Conservation (phyloP, 2,113 vertebrate species). For the Gadus chalcogrammus region DNA sequence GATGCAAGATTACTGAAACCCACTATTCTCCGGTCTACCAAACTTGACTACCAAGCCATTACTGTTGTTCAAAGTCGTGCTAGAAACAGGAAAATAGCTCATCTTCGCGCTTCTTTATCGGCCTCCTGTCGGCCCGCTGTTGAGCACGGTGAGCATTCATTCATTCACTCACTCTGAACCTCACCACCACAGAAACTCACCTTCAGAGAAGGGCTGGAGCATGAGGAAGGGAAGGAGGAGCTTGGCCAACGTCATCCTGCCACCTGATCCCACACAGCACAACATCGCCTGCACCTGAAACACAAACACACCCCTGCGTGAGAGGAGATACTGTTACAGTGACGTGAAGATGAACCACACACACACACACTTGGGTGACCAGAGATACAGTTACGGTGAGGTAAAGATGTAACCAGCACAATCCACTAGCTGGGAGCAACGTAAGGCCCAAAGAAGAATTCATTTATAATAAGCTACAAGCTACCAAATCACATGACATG, state of each 20-base stretch:
- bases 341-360: background rate
- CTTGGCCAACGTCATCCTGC: slow-evolving; percentile 65
- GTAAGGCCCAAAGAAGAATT: background rate
- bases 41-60: too few relatives aligned
- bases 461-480: too few relatives aligned
- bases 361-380: background rate
- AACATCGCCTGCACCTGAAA: slow-evolving; percentile 58
- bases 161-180: too few relatives aligned
- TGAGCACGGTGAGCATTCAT: too few relatives aligned
- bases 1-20: too few relatives aligned
- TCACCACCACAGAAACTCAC: slow-evolving; percentile 47
- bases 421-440: slow-evolving; percentile 7
- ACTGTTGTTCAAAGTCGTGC: too few relatives aligned
- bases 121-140: too few relatives aligned
- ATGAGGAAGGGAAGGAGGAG: slow-evolving; percentile 68
- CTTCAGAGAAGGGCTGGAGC: slow-evolving; percentile 65
- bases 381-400: background rate
- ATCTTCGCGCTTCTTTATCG: too few relatives aligned
- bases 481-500: too few relatives aligned
- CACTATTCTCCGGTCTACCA: too few relatives aligned
- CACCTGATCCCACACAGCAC: slow-evolving; percentile 56
- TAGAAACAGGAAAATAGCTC: too few relatives aligned
- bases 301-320: slow-evolving; percentile 29
- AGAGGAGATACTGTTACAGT: background rate
- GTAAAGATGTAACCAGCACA: slow-evolving; percentile 9